Conservation (phyloP, 2,888 invertebrate species). For the Drosophila algonquin region DNA sequence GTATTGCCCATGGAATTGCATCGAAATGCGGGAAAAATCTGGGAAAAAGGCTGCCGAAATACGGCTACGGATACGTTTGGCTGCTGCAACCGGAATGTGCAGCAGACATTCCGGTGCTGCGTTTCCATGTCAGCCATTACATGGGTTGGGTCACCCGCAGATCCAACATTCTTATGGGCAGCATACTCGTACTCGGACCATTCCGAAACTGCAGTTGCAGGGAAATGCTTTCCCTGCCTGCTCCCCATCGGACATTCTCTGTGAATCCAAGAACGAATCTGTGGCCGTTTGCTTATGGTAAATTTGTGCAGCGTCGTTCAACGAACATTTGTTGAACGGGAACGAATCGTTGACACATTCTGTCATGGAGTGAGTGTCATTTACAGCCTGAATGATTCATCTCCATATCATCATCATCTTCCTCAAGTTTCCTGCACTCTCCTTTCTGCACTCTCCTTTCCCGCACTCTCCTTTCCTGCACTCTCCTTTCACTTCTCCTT, state of each 20-base stretch:
- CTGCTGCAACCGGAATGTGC: not conserved
- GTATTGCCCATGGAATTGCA: slow-evolving; percentile 67
- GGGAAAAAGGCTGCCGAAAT: not conserved
- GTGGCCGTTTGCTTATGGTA: not conserved
- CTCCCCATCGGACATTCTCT: too few relatives aligned
- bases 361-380: not conserved
- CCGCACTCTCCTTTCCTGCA: not conserved
- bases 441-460: not conserved
- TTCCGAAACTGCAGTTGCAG: too few relatives aligned
- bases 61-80: not conserved
- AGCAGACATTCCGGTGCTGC: not conserved
- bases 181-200: too few relatives aligned
- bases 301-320: not conserved
- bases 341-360: too few relatives aligned
- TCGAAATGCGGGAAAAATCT: slow-evolving; percentile 31
- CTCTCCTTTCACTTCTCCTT: not conserved
- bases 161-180: too few relatives aligned
- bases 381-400: too few relatives aligned
- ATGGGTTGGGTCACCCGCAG: too few relatives aligned
- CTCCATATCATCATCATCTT: not conserved
- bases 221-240: too few relatives aligned
- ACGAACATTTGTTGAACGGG: too few relatives aligned
- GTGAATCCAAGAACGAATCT: not conserved
- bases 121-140: too few relatives aligned
- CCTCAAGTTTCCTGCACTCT: too few relatives aligned